Percentiles rank a stretch among this genome's conserved stretches.
Evolutionary conservation across 2,113 vertebrate genomes (phyloP).

Genomic region (Theristicus caerulescens): DNA sequence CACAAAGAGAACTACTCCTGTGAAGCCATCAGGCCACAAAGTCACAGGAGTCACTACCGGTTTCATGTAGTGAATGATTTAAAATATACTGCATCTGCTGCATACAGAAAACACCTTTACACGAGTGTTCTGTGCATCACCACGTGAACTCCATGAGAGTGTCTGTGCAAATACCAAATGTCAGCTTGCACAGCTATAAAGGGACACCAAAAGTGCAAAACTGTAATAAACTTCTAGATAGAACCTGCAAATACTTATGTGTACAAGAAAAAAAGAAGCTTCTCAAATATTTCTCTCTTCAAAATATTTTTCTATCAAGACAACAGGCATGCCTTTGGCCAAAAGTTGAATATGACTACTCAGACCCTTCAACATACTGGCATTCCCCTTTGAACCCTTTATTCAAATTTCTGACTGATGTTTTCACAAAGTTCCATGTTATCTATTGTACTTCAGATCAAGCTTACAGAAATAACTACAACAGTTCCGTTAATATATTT

Average conservation of each 20-base stretch:
- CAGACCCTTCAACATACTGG: not conserved
- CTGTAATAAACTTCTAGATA: not conserved
- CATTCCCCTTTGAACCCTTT: not conserved
- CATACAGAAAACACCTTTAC: not conserved
- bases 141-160: rapidly evolving
- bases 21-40: not conserved
- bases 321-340: not conserved
- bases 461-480: not conserved
- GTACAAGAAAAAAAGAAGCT: not conserved
- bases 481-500: not conserved
- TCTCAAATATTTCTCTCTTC: not conserved
- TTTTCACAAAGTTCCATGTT: not conserved
- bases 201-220: not conserved
- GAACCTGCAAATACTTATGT: not conserved
- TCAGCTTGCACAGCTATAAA: not conserved
- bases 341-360: not conserved
- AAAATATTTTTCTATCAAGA: not conserved
- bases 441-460: not conserved
- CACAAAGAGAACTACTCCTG: not conserved
- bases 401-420: not conserved
- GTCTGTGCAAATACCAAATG: not conserved
- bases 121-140: not conserved
- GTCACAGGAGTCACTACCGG: not conserved
- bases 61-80: not conserved
- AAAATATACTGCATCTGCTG: not conserved